Base-by-base conservation (phyloP, 2,888 invertebrate genomes). In the Galerucella pusilla region DNA sequence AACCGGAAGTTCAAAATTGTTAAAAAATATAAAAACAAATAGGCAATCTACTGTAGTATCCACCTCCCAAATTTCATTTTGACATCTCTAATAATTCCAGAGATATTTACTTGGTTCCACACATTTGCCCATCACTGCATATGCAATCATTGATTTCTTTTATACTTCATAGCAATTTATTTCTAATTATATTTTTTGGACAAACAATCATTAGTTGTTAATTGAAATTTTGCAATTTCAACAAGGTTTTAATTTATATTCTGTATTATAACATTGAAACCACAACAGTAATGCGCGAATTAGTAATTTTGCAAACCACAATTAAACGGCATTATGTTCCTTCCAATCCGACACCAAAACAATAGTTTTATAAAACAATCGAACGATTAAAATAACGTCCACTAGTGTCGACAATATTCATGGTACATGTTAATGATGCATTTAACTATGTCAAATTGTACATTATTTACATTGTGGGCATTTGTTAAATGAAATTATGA, bases 401-500 rank as follows among this genome's bases (percentile, higher is more conserved):
- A 67, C 60, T 42, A 70, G 66, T 61, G 73, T 70, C 72, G 67
- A 68, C 75, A 75, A 60, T 72, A 67, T 73, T 69, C 68, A 67
- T 42, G 75, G 57, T 52, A 69, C 70, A 69, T 67, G 73, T 75
- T 75, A 75, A 75, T 73, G 73, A 68, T 70, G 73, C 69, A 75
- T 75, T 75, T 73, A 75, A 67, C 68, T 65, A 64, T 65, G 64
- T 65, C 64, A 65, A 72, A 72, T 72, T 67, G 49, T 67, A 67
- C 60, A 67, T 72, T 67, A 72, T 72, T 72, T 72, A 67, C 61
- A 46, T 46, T 72, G 52, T 35, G 35, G 67, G 65, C 46, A 65
- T 65, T 65, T 20, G 64, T 65, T 65, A 16, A 65, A 20, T 45
- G 11, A 46, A 65, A 16, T 45, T 65, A 65, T 14, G 2, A n/a